Percentiles rank a stretch among this genome's conserved stretches.
Evolutionary conservation across 2,797 vertebrate genomes (phyloP).

Genomic region (Poeciliopsis paucimaculata): DNA sequence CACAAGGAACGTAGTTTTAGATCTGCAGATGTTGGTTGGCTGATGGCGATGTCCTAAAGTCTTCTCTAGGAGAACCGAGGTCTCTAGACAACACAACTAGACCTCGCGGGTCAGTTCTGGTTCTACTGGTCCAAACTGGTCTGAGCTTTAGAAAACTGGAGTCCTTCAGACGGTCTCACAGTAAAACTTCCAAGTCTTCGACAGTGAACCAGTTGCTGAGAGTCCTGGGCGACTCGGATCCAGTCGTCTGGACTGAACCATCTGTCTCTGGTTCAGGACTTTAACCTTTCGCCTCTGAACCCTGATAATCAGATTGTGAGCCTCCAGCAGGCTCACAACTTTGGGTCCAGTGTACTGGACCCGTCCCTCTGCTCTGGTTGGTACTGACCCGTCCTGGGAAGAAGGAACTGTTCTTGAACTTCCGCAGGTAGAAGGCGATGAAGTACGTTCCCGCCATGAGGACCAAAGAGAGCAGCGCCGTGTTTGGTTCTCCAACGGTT

Average conservation of each 20-base stretch:
- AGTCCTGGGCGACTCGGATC: not conserved
- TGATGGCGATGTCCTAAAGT: not conserved
- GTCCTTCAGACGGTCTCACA: not conserved
- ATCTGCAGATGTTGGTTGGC: not conserved
- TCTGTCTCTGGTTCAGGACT: not conserved
- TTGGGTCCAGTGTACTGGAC: not conserved
- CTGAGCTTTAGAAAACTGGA: not conserved
- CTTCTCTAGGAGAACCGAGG: not conserved
- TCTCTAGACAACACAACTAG: not conserved
- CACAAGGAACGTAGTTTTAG: not conserved
- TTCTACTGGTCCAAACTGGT: not conserved
- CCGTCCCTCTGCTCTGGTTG: not conserved
- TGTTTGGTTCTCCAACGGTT: slow-evolving; percentile 87
- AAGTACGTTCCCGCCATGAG: slow-evolving; percentile 94
- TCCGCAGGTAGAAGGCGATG: slow-evolving; percentile 93
- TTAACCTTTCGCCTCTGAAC: not conserved
- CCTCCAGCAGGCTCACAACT: not conserved
- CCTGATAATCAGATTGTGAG: not conserved
- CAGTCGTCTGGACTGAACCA: not conserved
- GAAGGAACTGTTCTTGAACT: slow-evolving; percentile 96
- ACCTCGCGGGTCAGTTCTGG: not conserved
- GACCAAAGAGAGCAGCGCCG: slow-evolving; percentile 88
- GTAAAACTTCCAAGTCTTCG: not conserved
- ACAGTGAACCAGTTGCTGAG: not conserved
- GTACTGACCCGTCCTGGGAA: slow-evolving; percentile 88